phyloP scores from a whole-genome alignment of 2,888 invertebrate genomes.

The Selenia dentaria region DNA sequence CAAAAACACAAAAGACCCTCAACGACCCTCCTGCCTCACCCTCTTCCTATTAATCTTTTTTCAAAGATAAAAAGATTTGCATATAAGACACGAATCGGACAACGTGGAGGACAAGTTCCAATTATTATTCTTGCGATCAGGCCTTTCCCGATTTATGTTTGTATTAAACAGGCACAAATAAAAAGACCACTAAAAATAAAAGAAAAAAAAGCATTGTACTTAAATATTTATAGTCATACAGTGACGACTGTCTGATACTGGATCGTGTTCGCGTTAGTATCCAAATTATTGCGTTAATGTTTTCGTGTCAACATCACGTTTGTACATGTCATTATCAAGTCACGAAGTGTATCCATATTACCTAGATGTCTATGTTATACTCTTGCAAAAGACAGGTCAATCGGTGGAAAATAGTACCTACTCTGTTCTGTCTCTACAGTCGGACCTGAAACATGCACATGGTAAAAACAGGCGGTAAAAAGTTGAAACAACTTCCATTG shows the following conservation, averaged over 20 bases:
- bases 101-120: slow-evolving; percentile 50
- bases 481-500: no score
- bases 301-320: slow-evolving; percentile 57
- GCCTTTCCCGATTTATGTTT: slow-evolving; percentile 40
- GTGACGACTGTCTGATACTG: no score
- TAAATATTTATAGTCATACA: no score
- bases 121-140: slow-evolving; percentile 55
- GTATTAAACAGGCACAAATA: no score
- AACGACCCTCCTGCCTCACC: slow-evolving; percentile 51
- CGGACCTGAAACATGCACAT: slow-evolving; percentile 1
- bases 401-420: slow-evolving; percentile 27
- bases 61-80: slow-evolving; percentile 63
- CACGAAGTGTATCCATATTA: slow-evolving; percentile 53
- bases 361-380: slow-evolving; percentile 47
- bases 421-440: background rate
- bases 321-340: slow-evolving; percentile 58
- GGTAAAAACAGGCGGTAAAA: no score
- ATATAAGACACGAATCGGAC: slow-evolving; percentile 59
- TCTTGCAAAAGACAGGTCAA: slow-evolving; percentile 40
- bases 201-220: no score
- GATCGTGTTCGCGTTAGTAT: slow-evolving; percentile 45
- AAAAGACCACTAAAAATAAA: no score
- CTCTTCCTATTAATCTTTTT: slow-evolving; percentile 54
- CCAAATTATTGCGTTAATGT: slow-evolving; percentile 51
- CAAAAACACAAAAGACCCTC: slow-evolving; percentile 57